phyloP scores from a whole-genome alignment of 2,888 invertebrate genomes.

The Anthoptus insignis region DNA sequence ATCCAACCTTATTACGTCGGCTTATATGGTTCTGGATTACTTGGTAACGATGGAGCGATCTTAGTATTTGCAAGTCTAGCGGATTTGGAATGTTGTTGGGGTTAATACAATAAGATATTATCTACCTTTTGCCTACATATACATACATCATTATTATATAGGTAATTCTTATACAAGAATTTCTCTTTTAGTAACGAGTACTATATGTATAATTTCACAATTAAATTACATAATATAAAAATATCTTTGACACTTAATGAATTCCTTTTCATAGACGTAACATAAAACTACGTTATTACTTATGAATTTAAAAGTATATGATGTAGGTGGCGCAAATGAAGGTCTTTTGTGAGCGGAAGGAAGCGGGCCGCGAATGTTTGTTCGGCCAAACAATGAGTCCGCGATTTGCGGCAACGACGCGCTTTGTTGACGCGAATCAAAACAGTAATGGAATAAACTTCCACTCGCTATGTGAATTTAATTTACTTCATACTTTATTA shows the following conservation, averaged over 20 bases:
- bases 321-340: constrained; percentile 76
- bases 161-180: no score
- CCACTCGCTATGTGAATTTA: constrained; percentile 34
- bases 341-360: constrained; percentile 77
- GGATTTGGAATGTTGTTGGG: no score
- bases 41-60: no score
- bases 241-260: not conserved
- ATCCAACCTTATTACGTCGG: no score
- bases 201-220: not conserved
- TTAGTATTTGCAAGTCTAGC: no score
- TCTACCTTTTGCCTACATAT: no score
- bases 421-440: constrained; percentile 79
- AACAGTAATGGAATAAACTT: constrained; percentile 51
- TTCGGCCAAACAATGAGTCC: constrained; percentile 80
- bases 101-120: no score
- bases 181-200: no score
- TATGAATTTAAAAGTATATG: constrained; percentile 52
- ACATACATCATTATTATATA: no score
- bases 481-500: constrained; percentile 30
- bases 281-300: constrained; percentile 2
- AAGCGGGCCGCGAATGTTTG: constrained; percentile 79
- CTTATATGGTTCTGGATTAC: no score
- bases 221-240: not conserved
- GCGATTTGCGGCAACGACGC: constrained; percentile 80
- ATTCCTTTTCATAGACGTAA: not conserved